Base-by-base conservation (phyloP, 2,113 vertebrate genomes). In the Rhineura floridana region DNA sequence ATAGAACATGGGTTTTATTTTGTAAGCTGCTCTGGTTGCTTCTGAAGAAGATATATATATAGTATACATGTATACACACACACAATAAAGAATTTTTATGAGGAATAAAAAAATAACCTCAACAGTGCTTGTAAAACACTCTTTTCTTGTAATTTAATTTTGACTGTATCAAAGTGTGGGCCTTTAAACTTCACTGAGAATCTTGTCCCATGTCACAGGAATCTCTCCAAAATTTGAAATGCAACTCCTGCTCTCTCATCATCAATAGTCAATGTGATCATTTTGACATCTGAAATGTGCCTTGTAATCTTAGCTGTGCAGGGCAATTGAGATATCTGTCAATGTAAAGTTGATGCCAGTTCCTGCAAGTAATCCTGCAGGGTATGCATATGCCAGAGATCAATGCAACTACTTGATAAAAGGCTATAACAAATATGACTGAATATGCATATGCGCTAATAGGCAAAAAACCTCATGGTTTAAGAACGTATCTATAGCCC, bases 381-480 rank as follows among this genome's bases (percentile, higher is more conserved):
- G 72, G 70, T 15, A 44, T 39, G 44, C 55, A 76, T 88, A 88
- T 83, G 55, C 80, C 13, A 23, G 25, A 83, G 59, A 39, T 76
- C 87, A 88, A 77, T 73, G n/a, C 44, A 63, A 59, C 25, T 42
- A 76, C 72, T 77, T 76, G 72, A 83, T 83, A 33, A 67, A 83
- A 83, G 80, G 44, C 69, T 52, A 44, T 63, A 63, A 82, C 59
- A 83, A 50, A 80, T 81, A 87, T 70, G 65, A 81, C 48, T 87
- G 76, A 70, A 87, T 81, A 87, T 80, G 48, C 50, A 80, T 33
- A 70, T 39, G n/a, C n/a, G n/a, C n/a, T n/a, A n/a, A n/a, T n/a
- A n/a, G n/a, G n/a, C n/a, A n/a, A n/a, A n/a, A n/a, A n/a, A n/a
- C n/a, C n/a, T n/a, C n/a, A n/a, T n/a, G n/a, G n/a, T n/a, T n/a